These are phyloP conservation scores for Diaphora mendica DNA, from an alignment of 2,888 invertebrate species.

Conservation along the genomic window DNA sequence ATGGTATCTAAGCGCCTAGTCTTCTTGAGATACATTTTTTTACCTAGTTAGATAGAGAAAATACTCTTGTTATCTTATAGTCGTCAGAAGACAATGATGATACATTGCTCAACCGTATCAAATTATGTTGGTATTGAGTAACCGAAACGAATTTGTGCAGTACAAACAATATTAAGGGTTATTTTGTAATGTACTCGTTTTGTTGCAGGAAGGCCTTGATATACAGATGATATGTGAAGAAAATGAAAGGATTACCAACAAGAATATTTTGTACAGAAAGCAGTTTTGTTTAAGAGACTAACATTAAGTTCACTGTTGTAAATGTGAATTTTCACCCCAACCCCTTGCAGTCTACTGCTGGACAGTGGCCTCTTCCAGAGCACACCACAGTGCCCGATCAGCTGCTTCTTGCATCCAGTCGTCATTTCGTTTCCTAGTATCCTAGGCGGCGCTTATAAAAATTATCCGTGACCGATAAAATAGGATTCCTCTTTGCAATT, in stretches of 20 bases:
- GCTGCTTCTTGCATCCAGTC: too few relatives aligned
- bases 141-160: conserved; percentile 52
- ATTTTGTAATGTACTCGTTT: conserved; percentile 19
- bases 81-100: conserved; percentile 34
- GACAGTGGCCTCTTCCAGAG: too few relatives aligned
- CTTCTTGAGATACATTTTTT: not conserved
- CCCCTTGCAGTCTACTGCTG: too few relatives aligned
- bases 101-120: conserved; percentile 37
- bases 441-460: too few relatives aligned
- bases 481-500: too few relatives aligned
- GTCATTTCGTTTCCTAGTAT: too few relatives aligned
- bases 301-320: not conserved
- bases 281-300: not conserved
- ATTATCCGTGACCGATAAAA: too few relatives aligned
- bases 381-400: too few relatives aligned
- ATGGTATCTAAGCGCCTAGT: not conserved
- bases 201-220: not conserved
- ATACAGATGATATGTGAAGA: not conserved
- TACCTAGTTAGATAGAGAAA: not conserved
- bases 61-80: conserved; percentile 6
- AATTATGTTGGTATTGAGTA: conserved; percentile 51
- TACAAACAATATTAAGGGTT: conserved; percentile 27
- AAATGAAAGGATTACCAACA: not conserved
- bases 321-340: too few relatives aligned
- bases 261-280: not conserved